Percentiles rank a stretch among this genome's conserved stretches.
phyloP scores from a whole-genome alignment of 2,888 invertebrate genomes.

The Ophonus ardosiacus region DNA sequence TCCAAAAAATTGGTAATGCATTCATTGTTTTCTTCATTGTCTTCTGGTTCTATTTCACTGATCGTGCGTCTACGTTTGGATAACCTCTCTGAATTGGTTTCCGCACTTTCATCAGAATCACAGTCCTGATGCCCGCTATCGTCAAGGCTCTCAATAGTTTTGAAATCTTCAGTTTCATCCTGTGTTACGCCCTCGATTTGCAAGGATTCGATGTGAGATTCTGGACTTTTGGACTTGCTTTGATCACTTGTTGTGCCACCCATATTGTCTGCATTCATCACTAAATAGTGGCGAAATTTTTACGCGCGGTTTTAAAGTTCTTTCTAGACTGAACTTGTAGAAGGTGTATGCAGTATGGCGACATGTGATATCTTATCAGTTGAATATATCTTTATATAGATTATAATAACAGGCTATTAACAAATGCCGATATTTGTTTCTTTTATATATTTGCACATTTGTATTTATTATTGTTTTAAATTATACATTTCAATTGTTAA shows the following conservation, averaged over 20 bases:
- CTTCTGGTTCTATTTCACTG: conserved; percentile 51
- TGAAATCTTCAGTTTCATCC: conserved; percentile 68
- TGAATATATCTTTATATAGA: neutral
- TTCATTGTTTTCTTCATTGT: conserved; percentile 67
- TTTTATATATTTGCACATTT: neutral
- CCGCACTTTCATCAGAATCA: conserved; percentile 26
- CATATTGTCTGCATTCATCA: conserved; percentile 50
- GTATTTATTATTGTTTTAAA: neutral
- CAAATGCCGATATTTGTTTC: neutral
- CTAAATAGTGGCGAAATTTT: neutral
- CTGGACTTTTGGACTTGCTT: neutral
- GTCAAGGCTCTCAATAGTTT: conserved; percentile 15
- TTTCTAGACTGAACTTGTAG: conserved; percentile 21
- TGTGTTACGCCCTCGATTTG: conserved; percentile 67
- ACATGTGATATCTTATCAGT: conserved; percentile 30
- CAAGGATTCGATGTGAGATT: neutral
- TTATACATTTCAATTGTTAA: neutral
- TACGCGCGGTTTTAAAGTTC: neutral
- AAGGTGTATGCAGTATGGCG: conserved; percentile 8
- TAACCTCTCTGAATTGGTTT: neutral
- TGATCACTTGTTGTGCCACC: conserved; percentile 53
- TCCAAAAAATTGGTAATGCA: conserved; percentile 72
- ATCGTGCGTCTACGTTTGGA: conserved; percentile 46
- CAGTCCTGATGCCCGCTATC: conserved; percentile 50
- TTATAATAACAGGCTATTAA: neutral